A percentile compares a stretch with the other conserved stretches of the same genome.
These are phyloP conservation scores for Toxotes lorentzi DNA, from an alignment of 2,797 vertebrate species.

Conservation along the genomic window DNA sequence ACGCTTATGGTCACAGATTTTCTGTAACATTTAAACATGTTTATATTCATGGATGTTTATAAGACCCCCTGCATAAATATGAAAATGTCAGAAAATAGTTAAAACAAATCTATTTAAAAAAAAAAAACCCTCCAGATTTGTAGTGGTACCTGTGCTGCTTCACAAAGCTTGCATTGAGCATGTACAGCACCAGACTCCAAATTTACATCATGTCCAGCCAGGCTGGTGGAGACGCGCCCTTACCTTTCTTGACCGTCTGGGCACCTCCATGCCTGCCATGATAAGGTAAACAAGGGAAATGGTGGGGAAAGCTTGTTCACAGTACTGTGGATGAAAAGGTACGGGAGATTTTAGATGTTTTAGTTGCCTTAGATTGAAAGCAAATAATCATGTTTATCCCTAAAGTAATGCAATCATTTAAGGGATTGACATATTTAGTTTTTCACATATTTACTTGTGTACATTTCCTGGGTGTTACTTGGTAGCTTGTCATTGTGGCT, in stretches of 20 bases:
- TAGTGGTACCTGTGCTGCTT: slow-evolving; percentile 54
- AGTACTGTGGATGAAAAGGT: slow-evolving; percentile 20
- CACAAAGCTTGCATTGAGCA: slow-evolving; percentile 75
- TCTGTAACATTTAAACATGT: slow-evolving; percentile 20
- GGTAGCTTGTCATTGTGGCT: slow-evolving; percentile 61
- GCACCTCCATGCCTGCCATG: slow-evolving; percentile 46
- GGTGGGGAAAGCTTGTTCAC: slow-evolving; percentile 39
- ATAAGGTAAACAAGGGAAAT: slow-evolving; percentile 72
- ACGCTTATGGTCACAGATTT: slow-evolving; percentile 5
- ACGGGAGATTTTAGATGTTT: background rate
- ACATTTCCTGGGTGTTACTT: slow-evolving; percentile 62
- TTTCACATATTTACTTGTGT: slow-evolving; percentile 35
- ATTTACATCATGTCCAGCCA: slow-evolving; percentile 69
- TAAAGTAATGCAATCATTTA: slow-evolving; percentile 23
- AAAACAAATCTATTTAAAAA: slow-evolving; percentile 50
- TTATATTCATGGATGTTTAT: slow-evolving; percentile 31
- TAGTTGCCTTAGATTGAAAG: slow-evolving; percentile 21
- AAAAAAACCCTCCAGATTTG: slow-evolving; percentile 26
- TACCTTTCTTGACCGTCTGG: slow-evolving; percentile 73
- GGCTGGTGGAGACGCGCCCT: slow-evolving; percentile 45
- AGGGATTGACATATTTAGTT: slow-evolving; percentile 40
- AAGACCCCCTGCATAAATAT: slow-evolving; percentile 42
- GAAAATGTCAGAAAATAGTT: slow-evolving; percentile 52
- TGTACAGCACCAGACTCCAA: slow-evolving; percentile 60
- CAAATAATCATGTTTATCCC: slow-evolving; percentile 36